Evolutionary conservation across 2,797 vertebrate genomes (phyloP).

Genomic region (Anguilla obscura): DNA sequence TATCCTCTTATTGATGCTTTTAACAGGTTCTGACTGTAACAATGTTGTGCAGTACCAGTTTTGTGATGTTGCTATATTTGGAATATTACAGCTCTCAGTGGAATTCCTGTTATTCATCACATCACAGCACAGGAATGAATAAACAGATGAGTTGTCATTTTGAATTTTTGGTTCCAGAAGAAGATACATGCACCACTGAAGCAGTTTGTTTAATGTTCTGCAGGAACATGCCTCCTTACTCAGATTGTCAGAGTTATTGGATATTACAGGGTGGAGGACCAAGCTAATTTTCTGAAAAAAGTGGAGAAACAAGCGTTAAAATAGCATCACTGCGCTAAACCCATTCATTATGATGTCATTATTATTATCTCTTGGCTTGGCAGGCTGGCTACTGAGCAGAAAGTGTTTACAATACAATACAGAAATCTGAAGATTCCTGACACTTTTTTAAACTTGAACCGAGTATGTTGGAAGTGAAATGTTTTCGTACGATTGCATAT

Average conservation of each 20-base stretch:
- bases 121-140: background rate
- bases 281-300: conserved; percentile 44
- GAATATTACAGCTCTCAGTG: background rate
- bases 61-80: background rate
- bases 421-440: background rate
- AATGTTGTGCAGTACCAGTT: background rate
- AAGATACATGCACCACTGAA: background rate
- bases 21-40: no score
- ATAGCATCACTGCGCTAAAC: conserved; percentile 49
- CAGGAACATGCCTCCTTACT: background rate
- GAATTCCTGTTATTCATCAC: background rate
- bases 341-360: conserved; percentile 54
- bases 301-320: conserved; percentile 44
- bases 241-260: background rate
- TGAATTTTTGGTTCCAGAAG: background rate
- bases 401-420: background rate
- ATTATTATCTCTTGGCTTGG: conserved; percentile 18
- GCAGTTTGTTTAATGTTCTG: background rate
- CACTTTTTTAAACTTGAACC: background rate
- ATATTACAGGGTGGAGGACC: conserved; percentile 5
- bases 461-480: background rate
- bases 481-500: background rate
- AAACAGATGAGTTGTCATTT: background rate
- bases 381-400: background rate
- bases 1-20: background rate